These are phyloP conservation scores for Calyptomena viridis DNA, from an alignment of 2,113 vertebrate species.

Conservation along the genomic window DNA sequence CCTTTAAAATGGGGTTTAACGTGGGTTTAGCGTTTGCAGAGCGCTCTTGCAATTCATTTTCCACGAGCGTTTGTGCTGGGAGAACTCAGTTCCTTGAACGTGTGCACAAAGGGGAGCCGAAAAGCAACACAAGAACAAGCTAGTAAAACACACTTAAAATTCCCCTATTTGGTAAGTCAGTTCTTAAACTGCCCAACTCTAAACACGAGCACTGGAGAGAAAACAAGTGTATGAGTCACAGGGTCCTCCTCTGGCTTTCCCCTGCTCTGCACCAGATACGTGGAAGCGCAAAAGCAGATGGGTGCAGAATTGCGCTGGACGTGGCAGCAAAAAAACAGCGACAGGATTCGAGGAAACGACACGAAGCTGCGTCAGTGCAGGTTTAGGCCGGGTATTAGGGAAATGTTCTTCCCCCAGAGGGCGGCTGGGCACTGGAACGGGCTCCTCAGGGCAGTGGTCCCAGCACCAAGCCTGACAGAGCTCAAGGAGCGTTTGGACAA, in stretches of 20 bases:
- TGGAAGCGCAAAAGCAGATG: not conserved
- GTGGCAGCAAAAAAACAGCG: not conserved
- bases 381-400: rapidly evolving
- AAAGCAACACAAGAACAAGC: not conserved
- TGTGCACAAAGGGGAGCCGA: not conserved
- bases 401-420: not conserved
- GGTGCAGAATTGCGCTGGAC: not conserved
- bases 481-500: rapidly evolving
- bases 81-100: not conserved
- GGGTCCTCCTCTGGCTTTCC: not conserved
- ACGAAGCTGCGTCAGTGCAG: not conserved
- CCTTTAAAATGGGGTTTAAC: not conserved
- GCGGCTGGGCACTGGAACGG: not conserved
- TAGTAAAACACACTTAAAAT: not conserved
- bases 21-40: not conserved
- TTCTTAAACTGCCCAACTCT: not conserved
- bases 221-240: not conserved
- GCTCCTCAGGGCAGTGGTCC: not conserved
- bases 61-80: not conserved
- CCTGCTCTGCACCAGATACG: rapidly evolving
- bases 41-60: not conserved
- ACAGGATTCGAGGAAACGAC: too few relatives aligned
- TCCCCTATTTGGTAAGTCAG: not conserved
- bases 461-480: not conserved
- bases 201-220: not conserved